phyloP scores from a whole-genome alignment of 1,140 invertebrate species.

The Brachionus sp. region DNA sequence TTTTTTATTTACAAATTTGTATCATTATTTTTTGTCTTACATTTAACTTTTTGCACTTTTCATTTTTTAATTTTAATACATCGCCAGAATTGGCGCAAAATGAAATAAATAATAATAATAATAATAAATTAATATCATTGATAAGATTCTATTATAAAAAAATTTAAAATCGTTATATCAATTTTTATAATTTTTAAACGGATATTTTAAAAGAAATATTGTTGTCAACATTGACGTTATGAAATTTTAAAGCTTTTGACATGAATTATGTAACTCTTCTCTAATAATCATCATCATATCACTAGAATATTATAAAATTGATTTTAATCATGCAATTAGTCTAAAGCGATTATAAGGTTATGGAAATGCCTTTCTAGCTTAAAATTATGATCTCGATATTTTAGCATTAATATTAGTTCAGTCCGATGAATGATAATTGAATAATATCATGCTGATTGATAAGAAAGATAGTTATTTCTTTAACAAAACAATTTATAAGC shows the following conservation, averaged over 20 bases:
- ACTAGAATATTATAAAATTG: not conserved
- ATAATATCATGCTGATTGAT: conserved; percentile 35
- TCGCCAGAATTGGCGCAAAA: no score
- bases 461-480: conserved; percentile 12
- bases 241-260: not conserved
- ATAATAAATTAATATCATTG: no score
- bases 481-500: not conserved
- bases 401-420: not conserved
- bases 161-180: not conserved
- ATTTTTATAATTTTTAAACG: not conserved
- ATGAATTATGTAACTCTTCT: not conserved
- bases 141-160: not conserved
- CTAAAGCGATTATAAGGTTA: not conserved
- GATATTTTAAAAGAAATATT: not conserved
- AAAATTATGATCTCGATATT: not conserved
- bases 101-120: no score
- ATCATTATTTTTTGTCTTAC: no score
- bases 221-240: not conserved
- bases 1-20: no score
- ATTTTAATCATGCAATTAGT: not conserved
- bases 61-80: no score
- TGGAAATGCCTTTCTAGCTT: not conserved
- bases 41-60: no score
- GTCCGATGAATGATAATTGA: not conserved
- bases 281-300: not conserved